Conservation (phyloP, 2,888 invertebrate species). For the Cephus spinipes region DNA sequence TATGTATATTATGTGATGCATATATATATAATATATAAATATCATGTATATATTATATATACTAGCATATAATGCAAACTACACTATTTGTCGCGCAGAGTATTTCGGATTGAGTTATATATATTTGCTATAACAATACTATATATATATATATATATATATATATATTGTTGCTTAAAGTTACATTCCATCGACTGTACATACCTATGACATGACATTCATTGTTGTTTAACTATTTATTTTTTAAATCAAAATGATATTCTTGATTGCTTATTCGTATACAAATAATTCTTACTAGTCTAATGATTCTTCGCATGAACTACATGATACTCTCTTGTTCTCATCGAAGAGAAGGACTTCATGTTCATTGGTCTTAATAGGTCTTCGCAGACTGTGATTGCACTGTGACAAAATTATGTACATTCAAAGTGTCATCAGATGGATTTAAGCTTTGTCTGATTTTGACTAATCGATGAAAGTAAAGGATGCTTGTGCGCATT, state of each 20-base stretch:
- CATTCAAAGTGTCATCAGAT: background rate
- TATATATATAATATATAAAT: slow-evolving; percentile 8
- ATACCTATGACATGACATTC: background rate
- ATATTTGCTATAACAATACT: background rate
- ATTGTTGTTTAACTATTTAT: background rate
- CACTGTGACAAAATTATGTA: too few species aligned
- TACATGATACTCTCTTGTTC: background rate
- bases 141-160: too few species aligned
- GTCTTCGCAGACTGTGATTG: too few species aligned
- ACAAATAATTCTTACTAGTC: background rate
- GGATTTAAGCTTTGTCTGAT: background rate
- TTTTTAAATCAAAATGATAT: background rate
- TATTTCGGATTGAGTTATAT: slow-evolving; percentile 2
- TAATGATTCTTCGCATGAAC: background rate
- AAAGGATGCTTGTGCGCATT: background rate
- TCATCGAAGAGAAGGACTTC: background rate
- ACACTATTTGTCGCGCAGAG: slow-evolving; percentile 2
- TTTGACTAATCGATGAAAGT: background rate
- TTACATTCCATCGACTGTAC: background rate
- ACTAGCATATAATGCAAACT: background rate
- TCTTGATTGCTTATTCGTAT: background rate
- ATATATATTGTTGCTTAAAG: background rate
- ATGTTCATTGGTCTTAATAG: background rate
- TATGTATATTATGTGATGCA: slow-evolving; percentile 6
- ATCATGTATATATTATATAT: slow-evolving; percentile 11